These are phyloP conservation scores for Rotaria socialis DNA, from an alignment of 2,888 invertebrate genomes.

Conservation along the genomic window DNA sequence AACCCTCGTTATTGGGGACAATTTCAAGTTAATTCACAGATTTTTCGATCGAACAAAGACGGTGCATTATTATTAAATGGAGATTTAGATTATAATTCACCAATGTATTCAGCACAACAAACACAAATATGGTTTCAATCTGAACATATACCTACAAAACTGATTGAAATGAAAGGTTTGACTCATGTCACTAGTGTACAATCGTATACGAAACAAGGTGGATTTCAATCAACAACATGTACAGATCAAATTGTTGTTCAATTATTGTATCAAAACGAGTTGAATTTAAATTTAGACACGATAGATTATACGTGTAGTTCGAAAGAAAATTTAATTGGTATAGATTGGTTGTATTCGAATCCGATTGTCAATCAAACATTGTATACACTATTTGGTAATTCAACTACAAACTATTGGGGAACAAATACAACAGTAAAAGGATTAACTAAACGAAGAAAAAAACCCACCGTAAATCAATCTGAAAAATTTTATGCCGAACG, in stretches of 20 bases:
- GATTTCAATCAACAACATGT: constrained; percentile 5
- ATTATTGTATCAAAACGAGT: constrained; percentile 21
- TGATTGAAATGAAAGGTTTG: constrained; percentile 28
- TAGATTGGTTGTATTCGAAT: constrained; percentile 29
- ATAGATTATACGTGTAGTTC: background rate
- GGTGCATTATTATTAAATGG: constrained; percentile 19
- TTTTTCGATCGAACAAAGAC: background rate
- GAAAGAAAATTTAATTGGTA: constrained; percentile 25
- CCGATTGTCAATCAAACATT: background rate
- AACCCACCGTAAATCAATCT: too few species aligned
- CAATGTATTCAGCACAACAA: background rate
- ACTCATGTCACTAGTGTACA: background rate
- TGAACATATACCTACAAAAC: background rate
- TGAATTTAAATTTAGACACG: background rate
- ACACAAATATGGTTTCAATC: background rate
- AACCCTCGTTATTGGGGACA: background rate
- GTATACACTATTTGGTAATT: background rate
- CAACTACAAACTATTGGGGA: constrained; percentile 13
- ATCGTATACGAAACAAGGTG: constrained; percentile 1
- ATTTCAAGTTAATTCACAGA: constrained; percentile 1
- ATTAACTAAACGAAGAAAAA: too few species aligned
- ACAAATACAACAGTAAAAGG: too few species aligned
- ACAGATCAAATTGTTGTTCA: background rate
- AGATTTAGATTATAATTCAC: constrained; percentile 33
- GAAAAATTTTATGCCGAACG: too few species aligned